A percentile compares a stretch with the other conserved stretches of the same genome.
Conservation (phyloP, 2,888 invertebrate genomes). For the Thalpophila matura region DNA sequence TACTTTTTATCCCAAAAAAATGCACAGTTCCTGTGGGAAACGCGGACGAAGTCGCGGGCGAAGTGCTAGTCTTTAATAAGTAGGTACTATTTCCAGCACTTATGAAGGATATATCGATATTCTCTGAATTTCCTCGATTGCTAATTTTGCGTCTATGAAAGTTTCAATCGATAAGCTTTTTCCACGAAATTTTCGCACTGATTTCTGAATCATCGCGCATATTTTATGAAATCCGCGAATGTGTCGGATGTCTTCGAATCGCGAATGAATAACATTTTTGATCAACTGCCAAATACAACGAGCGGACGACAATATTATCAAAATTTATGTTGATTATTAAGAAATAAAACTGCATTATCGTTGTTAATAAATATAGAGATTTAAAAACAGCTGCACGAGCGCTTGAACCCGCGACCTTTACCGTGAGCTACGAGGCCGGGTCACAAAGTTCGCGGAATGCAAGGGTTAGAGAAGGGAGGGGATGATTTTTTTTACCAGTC, state of each 20-base stretch:
- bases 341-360: constrained; percentile 11
- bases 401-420: too few relatives aligned
- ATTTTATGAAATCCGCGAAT: neutral
- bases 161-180: neutral
- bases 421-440: too few relatives aligned
- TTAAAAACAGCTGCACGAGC: too few relatives aligned
- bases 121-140: neutral
- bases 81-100: too few relatives aligned
- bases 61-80: too few relatives aligned
- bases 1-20: too few relatives aligned
- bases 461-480: too few relatives aligned
- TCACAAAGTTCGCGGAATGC: too few relatives aligned
- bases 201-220: neutral
- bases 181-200: constrained; percentile 4
- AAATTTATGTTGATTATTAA: constrained; percentile 11
- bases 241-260: constrained; percentile 11
- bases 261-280: constrained; percentile 38
- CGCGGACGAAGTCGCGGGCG: too few relatives aligned
- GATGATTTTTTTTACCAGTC: too few relatives aligned
- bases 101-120: constrained; percentile 5
- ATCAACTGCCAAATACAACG: constrained; percentile 36
- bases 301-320: constrained; percentile 6
- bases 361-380: neutral
- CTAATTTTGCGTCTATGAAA: constrained; percentile 3
- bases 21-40: too few relatives aligned